Evolutionary conservation across 2,888 invertebrate genomes (phyloP).

Genomic region (Drosophila pseudotakahashii): DNA sequence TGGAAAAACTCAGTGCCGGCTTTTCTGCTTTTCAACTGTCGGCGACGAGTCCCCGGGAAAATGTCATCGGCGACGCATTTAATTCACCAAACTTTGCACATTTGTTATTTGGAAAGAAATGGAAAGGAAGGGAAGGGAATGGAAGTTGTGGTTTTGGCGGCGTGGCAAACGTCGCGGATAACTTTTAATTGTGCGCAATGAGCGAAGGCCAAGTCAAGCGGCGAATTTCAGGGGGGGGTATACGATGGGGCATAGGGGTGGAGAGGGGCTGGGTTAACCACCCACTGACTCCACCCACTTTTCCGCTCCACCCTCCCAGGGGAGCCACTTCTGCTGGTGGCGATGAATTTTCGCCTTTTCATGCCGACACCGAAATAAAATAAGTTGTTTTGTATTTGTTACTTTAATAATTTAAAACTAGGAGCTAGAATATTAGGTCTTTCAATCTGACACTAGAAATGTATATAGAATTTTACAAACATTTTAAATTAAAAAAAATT

Average conservation of each 20-base stretch:
- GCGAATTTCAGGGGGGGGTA: not conserved
- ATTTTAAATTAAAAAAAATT: too few species aligned
- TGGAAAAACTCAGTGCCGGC: not conserved
- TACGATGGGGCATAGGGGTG: not conserved
- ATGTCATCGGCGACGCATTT: constrained; percentile 62
- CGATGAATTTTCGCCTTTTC: constrained; percentile 12
- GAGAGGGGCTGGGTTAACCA: not conserved
- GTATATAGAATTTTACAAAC: too few species aligned
- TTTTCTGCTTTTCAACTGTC: constrained; percentile 22
- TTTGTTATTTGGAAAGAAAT: constrained; percentile 53
- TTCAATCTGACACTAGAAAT: too few species aligned
- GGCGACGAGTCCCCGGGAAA: constrained; percentile 21
- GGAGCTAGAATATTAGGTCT: too few species aligned
- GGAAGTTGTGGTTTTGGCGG: constrained; percentile 39
- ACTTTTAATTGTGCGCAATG: constrained; percentile 74
- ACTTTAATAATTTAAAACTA: too few species aligned
- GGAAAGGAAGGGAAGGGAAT: not conserved
- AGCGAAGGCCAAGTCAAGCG: constrained; percentile 41
- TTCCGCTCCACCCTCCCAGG: constrained; percentile 7
- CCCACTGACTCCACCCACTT: constrained; percentile 1
- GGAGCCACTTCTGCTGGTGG: constrained; percentile 27
- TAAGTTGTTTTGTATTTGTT: too few species aligned
- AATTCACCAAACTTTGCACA: constrained; percentile 72
- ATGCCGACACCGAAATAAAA: not conserved
- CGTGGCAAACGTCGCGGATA: constrained; percentile 36